Percentiles rank a stretch among this genome's conserved stretches.
Evolutionary conservation across 2,113 vertebrate species (phyloP).

Genomic region (Elephantulus edwardii): DNA sequence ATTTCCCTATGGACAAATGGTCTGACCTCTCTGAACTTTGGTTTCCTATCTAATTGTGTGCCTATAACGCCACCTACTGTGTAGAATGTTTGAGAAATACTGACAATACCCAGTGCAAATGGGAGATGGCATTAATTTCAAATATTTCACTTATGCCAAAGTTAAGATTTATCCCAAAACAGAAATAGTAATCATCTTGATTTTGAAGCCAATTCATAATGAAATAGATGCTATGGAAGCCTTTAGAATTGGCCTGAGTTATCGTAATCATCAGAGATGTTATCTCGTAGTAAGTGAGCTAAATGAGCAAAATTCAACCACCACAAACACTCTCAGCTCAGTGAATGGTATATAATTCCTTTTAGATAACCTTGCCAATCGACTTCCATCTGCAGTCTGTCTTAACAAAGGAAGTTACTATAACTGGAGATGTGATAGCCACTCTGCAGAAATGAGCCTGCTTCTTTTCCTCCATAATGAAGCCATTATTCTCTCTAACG

Average conservation of each 20-base stretch:
- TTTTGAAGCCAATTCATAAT: slow-evolving; percentile 8
- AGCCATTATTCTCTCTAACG: slow-evolving; percentile 62
- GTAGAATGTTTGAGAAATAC: background rate
- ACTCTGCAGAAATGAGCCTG: slow-evolving; percentile 44
- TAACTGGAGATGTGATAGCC: background rate
- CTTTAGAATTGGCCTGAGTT: slow-evolving; percentile 13
- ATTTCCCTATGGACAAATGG: background rate
- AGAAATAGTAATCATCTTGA: slow-evolving; percentile 38
- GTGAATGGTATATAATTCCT: background rate
- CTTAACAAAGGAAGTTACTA: slow-evolving; percentile 63
- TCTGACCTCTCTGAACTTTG: background rate
- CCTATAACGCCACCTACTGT: too few relatives aligned
- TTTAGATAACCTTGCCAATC: background rate
- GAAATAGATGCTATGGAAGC: slow-evolving; percentile 19
- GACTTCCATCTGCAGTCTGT: background rate
- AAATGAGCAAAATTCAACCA: slow-evolving; percentile 30
- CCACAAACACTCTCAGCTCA: background rate
- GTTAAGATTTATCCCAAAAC: slow-evolving; percentile 26
- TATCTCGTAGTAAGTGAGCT: too few relatives aligned
- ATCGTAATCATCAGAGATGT: slow-evolving; percentile 23
- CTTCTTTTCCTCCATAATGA: slow-evolving; percentile 61
- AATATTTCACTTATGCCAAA: slow-evolving; percentile 40
- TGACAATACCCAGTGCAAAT: background rate
- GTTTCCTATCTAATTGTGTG: background rate
- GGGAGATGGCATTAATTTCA: slow-evolving; percentile 11